A percentile compares a stretch with the other conserved stretches of the same genome.
Evolutionary conservation across 2,888 invertebrate genomes (phyloP).

Genomic region (Drosophila glabriapex): DNA sequence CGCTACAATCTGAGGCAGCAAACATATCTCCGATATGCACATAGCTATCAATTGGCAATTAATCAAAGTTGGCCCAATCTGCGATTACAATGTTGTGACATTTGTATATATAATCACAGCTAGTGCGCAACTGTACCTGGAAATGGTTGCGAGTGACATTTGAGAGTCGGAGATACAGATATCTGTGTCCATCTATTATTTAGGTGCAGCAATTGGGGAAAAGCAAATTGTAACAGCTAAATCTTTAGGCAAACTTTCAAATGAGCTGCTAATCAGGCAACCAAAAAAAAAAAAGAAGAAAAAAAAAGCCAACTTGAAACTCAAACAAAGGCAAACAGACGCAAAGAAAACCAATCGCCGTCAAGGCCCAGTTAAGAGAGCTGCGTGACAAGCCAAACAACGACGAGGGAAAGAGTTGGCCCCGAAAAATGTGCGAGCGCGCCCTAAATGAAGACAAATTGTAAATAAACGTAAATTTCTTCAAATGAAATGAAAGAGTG

Average conservation of each 20-base stretch:
- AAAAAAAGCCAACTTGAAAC: constrained; percentile 26
- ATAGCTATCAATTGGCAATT: constrained; percentile 5
- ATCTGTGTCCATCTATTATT: neutral
- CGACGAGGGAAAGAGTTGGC: constrained; percentile 54
- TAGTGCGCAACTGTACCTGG: constrained; percentile 30
- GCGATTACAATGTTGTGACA: neutral
- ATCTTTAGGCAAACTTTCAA: constrained; percentile 60
- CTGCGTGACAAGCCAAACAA: constrained; percentile 49
- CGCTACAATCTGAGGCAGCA: neutral
- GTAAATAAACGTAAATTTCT: constrained; percentile 76
- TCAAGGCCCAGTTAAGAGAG: constrained; percentile 77
- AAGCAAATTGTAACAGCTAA: constrained; percentile 13
- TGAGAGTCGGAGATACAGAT: neutral
- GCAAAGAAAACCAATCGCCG: constrained; percentile 43
- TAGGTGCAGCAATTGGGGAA: constrained; percentile 2
- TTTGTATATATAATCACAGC: neutral
- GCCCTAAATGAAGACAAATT: constrained; percentile 78
- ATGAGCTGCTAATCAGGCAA: constrained; percentile 66
- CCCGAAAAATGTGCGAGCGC: constrained; percentile 48
- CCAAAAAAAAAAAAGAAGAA: constrained; percentile 27
- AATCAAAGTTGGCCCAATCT: neutral
- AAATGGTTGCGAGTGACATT: neutral
- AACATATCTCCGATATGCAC: neutral
- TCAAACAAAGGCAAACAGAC: constrained; percentile 27
- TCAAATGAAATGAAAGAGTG: constrained; percentile 50